phyloP scores from a whole-genome alignment of 2,888 invertebrate species.

The Tribolium freemani region DNA sequence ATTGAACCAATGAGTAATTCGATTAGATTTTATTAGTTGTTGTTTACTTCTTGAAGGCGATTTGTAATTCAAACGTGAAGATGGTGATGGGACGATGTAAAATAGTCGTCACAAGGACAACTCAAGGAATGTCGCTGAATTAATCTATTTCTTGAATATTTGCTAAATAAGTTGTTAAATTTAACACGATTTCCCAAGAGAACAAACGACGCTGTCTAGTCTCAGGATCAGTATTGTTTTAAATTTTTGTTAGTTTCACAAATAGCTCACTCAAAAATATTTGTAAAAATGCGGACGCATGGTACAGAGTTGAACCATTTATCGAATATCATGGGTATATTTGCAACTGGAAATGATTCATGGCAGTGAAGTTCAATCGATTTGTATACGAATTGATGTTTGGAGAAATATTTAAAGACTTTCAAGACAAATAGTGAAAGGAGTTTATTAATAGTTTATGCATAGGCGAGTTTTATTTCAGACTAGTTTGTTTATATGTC shows the following conservation, averaged over 20 bases:
- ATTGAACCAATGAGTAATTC: neutral
- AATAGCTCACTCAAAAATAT: neutral
- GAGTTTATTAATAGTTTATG: conserved; percentile 14
- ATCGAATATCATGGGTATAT: no score
- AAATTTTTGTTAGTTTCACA: neutral
- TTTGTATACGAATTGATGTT: neutral
- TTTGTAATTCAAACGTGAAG: conserved; percentile 11
- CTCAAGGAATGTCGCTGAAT: conserved; percentile 14
- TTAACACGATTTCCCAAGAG: neutral
- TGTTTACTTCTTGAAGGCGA: neutral
- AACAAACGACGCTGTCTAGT: neutral
- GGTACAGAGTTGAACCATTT: conserved; percentile 40
- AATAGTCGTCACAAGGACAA: conserved; percentile 18
- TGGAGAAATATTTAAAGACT: neutral
- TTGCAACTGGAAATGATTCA: neutral
- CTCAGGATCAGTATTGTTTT: neutral
- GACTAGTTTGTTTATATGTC: conserved; percentile 6
- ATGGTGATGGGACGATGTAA: conserved; percentile 15
- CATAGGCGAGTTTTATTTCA: conserved; percentile 2
- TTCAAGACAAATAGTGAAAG: neutral
- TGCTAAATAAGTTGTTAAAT: no score
- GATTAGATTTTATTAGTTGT: neutral
- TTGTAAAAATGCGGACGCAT: conserved; percentile 1
- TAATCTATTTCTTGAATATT: neutral
- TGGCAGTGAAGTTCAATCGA: neutral